Percentiles rank a stretch among this genome's conserved stretches.
These are phyloP conservation scores for Microcebus jonahi DNA, from an alignment of 2,113 vertebrate species.

Conservation along the genomic window DNA sequence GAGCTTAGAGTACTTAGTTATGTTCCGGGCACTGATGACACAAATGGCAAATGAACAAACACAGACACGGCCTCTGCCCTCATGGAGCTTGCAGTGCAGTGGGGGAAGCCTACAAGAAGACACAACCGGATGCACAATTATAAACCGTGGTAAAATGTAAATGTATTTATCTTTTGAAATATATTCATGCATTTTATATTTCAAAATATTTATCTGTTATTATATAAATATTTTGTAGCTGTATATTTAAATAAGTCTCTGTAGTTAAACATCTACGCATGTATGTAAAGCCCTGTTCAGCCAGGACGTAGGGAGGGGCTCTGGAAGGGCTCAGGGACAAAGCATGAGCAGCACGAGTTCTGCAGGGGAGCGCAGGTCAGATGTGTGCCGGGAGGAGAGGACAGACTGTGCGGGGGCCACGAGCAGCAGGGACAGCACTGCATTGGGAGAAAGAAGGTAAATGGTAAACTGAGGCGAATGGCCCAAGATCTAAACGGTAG, in stretches of 20 bases:
- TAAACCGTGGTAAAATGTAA: background rate
- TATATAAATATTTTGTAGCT: background rate
- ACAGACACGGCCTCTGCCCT: background rate
- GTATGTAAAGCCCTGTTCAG: rapidly evolving
- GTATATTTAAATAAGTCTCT: background rate
- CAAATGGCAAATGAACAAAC: background rate
- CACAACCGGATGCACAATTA: background rate
- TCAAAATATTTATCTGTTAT: background rate
- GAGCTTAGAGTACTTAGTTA: background rate
- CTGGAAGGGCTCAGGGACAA: too few relatives aligned
- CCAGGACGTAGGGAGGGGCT: background rate
- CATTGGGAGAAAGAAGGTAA: background rate
- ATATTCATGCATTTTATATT: background rate
- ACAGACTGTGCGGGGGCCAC: background rate
- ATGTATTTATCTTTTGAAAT: background rate
- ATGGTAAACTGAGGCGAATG: background rate
- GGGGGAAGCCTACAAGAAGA: background rate
- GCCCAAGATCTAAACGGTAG: background rate
- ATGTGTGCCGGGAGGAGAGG: too few relatives aligned
- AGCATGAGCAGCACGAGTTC: rapidly evolving
- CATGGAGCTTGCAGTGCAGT: background rate
- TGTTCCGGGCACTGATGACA: background rate
- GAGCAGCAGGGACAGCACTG: rapidly evolving
- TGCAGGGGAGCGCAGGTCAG: background rate
- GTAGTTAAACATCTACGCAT: background rate